These are phyloP conservation scores for Corythucha ciliata DNA, from an alignment of 2,888 invertebrate genomes.

Conservation along the genomic window DNA sequence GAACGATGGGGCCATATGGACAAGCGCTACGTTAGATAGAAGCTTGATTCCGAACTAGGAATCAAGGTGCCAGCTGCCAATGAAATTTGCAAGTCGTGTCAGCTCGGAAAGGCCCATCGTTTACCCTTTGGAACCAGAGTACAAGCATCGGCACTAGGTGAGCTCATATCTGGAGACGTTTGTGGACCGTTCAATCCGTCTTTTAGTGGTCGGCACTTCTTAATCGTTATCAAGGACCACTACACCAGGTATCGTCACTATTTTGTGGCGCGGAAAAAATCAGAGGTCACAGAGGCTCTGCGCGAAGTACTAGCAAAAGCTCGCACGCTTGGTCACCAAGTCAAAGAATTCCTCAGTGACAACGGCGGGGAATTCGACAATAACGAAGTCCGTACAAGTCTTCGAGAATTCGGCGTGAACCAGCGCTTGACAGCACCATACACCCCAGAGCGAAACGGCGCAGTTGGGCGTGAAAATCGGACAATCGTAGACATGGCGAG, in stretches of 20 bases:
- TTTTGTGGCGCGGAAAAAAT: slow-evolving; percentile 20
- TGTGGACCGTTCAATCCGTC: slow-evolving; percentile 33
- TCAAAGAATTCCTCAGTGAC: slow-evolving; percentile 12
- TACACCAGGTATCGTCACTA: slow-evolving; percentile 12
- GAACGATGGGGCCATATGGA: slow-evolving; percentile 39
- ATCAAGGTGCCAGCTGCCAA: slow-evolving; percentile 32
- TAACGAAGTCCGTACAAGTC: slow-evolving; percentile 22
- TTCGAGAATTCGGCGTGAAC: slow-evolving; percentile 26
- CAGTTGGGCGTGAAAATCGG: slow-evolving; percentile 14
- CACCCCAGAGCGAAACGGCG: slow-evolving; percentile 28
- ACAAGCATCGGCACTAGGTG: slow-evolving; percentile 28
- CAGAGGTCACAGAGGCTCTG: slow-evolving; percentile 15
- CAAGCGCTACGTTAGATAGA: slow-evolving; percentile 36
- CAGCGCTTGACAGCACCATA: slow-evolving; percentile 25
- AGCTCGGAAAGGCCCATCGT: slow-evolving; percentile 33
- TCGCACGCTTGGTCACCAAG: slow-evolving; percentile 8
- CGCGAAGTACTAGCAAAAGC: slow-evolving; percentile 19
- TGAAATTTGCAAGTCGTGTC: slow-evolving; percentile 35
- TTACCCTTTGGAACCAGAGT: slow-evolving; percentile 28
- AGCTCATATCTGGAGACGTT: slow-evolving; percentile 33
- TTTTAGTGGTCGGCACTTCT: slow-evolving; percentile 17
- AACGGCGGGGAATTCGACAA: slow-evolving; percentile 19
- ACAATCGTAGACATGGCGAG: neutral
- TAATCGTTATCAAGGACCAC: slow-evolving; percentile 18
- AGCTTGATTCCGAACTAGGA: slow-evolving; percentile 35